Conservation (phyloP, 2,888 invertebrate species). For the Celastrina argiolus region DNA sequence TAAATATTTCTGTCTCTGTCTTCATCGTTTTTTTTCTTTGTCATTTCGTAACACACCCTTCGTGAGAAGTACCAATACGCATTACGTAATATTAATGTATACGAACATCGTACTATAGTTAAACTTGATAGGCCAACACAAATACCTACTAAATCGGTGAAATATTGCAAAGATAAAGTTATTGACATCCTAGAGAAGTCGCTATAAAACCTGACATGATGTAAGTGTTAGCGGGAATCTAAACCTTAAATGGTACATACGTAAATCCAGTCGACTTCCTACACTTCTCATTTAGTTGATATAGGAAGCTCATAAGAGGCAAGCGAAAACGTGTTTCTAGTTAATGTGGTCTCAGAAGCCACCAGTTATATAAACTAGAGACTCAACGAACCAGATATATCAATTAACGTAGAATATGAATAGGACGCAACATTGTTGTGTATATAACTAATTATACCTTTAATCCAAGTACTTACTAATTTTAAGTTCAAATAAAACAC, state of each 20-base stretch:
- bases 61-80: not conserved
- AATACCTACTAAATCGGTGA: not conserved
- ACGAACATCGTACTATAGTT: too few species aligned
- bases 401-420: not conserved
- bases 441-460: not conserved
- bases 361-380: not conserved
- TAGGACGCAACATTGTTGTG: not conserved
- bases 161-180: constrained; percentile 11
- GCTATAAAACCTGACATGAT: not conserved
- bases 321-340: constrained; percentile 29
- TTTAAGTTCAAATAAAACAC: not conserved
- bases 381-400: not conserved
- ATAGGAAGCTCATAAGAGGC: constrained; percentile 30
- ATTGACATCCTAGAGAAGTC: constrained; percentile 6
- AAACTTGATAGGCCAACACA: too few species aligned
- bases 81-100: too few species aligned
- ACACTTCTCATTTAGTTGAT: constrained; percentile 31
- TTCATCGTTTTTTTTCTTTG: not conserved
- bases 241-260: not conserved
- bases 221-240: constrained; percentile 21
- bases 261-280: constrained; percentile 43
- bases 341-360: not conserved
- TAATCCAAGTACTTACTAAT: not conserved
- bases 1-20: not conserved
- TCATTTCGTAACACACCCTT: not conserved